Base-by-base conservation (phyloP, 2,888 invertebrate genomes). In the Drosophila kuntzei region DNA sequence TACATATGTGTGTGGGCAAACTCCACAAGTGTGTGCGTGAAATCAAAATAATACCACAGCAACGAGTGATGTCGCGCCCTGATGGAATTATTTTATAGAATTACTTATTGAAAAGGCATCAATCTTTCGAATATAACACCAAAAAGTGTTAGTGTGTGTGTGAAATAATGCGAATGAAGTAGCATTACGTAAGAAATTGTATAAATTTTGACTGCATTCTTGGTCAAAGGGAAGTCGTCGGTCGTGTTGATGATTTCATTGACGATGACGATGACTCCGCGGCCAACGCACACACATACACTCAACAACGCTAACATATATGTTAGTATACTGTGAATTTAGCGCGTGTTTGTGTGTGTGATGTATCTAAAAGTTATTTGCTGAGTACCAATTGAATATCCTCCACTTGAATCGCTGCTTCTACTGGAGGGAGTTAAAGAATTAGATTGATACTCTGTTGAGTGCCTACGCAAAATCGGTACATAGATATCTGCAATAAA, bases 81-180 rank as follows among this genome's bases (percentile, higher is more conserved):
- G 90, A 91, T 92, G 91, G 90, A 89, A 91, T 74, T 89, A 83
- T 79, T 86, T 82, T 79, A 62, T 65, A 46, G 66, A 61, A 90
- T 82, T 81, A 79, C 55, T 61, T 55, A 76, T 72, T 75, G 65
- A 87, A 83, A 83, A 67, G 61, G 20, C 51, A 57, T 59, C 20
- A 68, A 80, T 69, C 62, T 54, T 25, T 34, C 16, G 50, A 62
- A 72, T 47, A 54, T 63, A 53, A 57, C 59, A 53, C 32, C 65
- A 68, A 44, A 47, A 82, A 60, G 46, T 67, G 71, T 54, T 78
- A 85, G 87, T 80, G 81, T 80, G 80, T 84, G 77, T 67, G 80
- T 61, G 54, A 90, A 90, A 80, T 81, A 76, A 66, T 61, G 29
- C 36, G 59, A 76, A 59, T 53, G 65, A 69, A 76, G 70, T 74